Evolutionary conservation across 1,140 invertebrate species (phyloP), one percentile per base, ranked within the genome.

Genomic region (Nixonia krombeini): DNA sequence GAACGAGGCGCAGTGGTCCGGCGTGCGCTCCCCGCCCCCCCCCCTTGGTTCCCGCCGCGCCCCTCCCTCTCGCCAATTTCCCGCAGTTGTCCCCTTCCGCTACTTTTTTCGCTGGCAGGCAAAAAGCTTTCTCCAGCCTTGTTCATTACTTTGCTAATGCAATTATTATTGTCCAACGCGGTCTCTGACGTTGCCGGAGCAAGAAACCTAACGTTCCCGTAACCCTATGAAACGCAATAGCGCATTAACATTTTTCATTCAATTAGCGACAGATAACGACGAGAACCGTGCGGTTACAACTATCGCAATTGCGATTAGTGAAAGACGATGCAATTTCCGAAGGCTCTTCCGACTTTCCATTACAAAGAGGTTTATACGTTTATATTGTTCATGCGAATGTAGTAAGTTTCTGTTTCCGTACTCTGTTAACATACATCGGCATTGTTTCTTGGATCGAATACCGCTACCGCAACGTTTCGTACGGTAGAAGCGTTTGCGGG

Each of bases 111-210:
- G 28, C 35, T 12, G 13, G 21, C 23, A 17, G 13, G 15, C 33
- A 68, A 65, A 70, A 70, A 53, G 50, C 26, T 9, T 21, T 41
- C 47, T 45, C 62, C 41, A 65, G 73, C 67, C 73, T 72, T 69
- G 58, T 76, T 73, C 70, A 78, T 76, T 78, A 80, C 68, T 74
- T 76, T 73, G 76, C 76, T 78, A 79, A 79, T 78, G 75, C 72
- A 78, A 76, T 81, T 81, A 80, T 79, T 76, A 80, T 78, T 75
- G 70, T 76, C 63, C 68, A 62, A 56, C 53, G 57, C 28, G 49
- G 51, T 45, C 31, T 45, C 66, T 57, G 61, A 72, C 68, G 63
- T 69, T 63, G 52, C 37, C 10, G 50, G 16, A 35, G 73, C 74
- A 79, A 77, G 73, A 76, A 75, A 40, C 50, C 42, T 63, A 44